Evolutionary conservation across 2,797 vertebrate genomes (phyloP).

Genomic region (Cuniculus paca): DNA sequence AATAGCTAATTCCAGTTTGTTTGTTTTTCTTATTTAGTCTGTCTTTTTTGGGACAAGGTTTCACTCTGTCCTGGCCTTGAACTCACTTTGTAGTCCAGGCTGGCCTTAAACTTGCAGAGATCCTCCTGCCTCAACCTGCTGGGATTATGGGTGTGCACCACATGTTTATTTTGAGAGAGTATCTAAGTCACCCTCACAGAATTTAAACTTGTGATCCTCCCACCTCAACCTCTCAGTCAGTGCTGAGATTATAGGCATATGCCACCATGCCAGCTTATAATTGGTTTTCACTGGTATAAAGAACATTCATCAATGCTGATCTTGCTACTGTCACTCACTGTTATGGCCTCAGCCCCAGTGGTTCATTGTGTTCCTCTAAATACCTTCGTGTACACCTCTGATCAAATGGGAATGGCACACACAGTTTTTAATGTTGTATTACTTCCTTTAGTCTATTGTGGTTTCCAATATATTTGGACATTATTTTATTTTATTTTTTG

Average conservation of each 20-base stretch:
- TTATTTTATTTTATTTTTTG: neutral
- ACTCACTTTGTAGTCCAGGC: too few relatives aligned
- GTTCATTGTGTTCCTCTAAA: constrained; percentile 20
- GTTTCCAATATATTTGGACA: neutral
- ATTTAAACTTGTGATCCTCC: neutral
- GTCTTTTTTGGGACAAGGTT: neutral
- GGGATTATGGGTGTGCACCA: too few relatives aligned
- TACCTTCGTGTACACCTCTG: neutral
- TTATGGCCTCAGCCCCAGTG: neutral
- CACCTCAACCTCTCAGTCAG: neutral
- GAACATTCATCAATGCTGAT: neutral
- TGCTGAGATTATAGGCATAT: neutral
- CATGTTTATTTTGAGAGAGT: neutral
- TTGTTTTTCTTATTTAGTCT: neutral
- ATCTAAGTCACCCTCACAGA: neutral
- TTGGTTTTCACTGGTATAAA: neutral
- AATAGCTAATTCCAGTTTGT: neutral
- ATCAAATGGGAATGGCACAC: constrained; percentile 13
- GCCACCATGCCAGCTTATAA: neutral
- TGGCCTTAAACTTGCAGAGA: too few relatives aligned
- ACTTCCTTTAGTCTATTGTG: neutral
- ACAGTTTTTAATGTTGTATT: neutral
- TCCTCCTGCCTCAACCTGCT: neutral
- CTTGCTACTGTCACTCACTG: neutral
- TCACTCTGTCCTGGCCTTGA: neutral